These are phyloP conservation scores for Apoda limacodes DNA, from an alignment of 2,888 invertebrate species.

Conservation along the genomic window DNA sequence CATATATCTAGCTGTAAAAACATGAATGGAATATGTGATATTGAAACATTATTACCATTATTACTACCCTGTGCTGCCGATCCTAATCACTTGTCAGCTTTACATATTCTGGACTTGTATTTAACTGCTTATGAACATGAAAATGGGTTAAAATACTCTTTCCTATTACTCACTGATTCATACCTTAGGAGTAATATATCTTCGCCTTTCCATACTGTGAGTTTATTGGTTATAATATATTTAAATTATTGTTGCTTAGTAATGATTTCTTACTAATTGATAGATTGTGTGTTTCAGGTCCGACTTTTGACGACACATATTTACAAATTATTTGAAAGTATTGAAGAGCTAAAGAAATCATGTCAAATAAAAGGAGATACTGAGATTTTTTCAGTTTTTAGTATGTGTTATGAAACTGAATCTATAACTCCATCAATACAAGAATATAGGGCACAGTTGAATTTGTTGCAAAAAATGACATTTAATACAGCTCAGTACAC, in stretches of 20 bases:
- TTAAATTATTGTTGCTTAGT: too few species aligned
- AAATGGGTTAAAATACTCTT: conserved; percentile 45
- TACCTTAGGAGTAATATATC: conserved; percentile 72
- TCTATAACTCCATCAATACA: conserved; percentile 77
- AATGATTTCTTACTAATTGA: conserved; percentile 1
- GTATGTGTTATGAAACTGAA: conserved; percentile 78
- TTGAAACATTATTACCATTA: conserved; percentile 46
- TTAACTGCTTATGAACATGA: conserved; percentile 58
- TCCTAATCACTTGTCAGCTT: conserved; percentile 52
- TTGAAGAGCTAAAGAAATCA: conserved; percentile 57
- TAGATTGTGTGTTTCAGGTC: conserved; percentile 50
- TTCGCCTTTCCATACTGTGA: conserved; percentile 77
- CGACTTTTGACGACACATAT: conserved; percentile 80
- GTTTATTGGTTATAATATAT: conserved; percentile 24
- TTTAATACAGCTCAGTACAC: conserved; percentile 71
- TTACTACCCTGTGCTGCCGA: conserved; percentile 55
- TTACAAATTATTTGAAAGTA: conserved; percentile 74
- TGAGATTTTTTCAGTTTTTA: conserved; percentile 72
- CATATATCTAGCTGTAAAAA: conserved; percentile 65
- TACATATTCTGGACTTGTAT: conserved; percentile 68
- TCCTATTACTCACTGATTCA: conserved; percentile 59
- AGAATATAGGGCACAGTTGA: conserved; percentile 83
- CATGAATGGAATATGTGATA: conserved; percentile 53
- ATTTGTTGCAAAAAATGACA: conserved; percentile 79
- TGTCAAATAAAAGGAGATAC: conserved; percentile 32